Conservation (phyloP, 2,113 vertebrate genomes). For the Alethe castanea region DNA sequence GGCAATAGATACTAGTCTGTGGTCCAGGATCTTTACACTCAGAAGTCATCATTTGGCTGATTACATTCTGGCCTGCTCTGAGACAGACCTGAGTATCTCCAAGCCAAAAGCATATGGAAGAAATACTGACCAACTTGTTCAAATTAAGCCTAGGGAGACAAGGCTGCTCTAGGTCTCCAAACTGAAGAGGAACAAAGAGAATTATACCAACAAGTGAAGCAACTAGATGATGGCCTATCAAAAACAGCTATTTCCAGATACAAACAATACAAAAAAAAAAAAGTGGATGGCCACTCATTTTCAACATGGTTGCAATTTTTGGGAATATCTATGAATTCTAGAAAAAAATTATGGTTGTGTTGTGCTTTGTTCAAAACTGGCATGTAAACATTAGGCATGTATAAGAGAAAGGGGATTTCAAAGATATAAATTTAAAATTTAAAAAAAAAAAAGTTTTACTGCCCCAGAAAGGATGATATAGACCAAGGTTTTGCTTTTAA, state of each 20-base stretch:
- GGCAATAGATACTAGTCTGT: not conserved
- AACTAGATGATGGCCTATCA: not conserved
- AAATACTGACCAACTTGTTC: not conserved
- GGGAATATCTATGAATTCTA: not conserved
- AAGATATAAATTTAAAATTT: not conserved
- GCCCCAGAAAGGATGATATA: not conserved
- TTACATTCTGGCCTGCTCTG: not conserved
- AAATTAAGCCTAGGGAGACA: not conserved
- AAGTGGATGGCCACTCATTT: not conserved
- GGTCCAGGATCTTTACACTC: not conserved
- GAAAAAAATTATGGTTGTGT: not conserved
- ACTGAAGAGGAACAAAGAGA: not conserved
- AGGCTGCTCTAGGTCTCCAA: not conserved
- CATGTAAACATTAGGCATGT: not conserved
- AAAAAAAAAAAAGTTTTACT: not conserved
- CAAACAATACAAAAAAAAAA: not conserved
- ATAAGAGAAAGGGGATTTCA: not conserved
- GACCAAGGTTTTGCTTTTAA: not conserved
- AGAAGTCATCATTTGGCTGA: not conserved
- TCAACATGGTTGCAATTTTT: not conserved
- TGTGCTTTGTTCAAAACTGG: not conserved
- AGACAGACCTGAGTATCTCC: not conserved
- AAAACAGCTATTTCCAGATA: not conserved
- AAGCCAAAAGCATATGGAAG: not conserved
- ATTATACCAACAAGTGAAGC: not conserved